phyloP scores from a whole-genome alignment of 2,797 vertebrate species.

The Tangara arthus region DNA sequence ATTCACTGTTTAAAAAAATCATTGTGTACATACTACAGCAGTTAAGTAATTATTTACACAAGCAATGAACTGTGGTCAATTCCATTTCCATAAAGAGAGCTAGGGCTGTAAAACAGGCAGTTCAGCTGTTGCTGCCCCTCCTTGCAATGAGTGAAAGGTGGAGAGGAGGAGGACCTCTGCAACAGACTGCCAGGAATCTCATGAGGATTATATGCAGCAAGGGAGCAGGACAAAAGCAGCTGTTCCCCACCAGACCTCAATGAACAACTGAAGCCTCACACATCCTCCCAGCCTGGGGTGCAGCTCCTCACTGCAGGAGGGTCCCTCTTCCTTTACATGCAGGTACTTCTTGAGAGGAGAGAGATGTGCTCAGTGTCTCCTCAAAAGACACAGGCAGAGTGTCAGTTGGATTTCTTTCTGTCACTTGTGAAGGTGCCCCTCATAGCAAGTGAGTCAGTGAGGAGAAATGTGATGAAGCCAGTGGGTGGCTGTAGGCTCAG shows the following conservation, averaged over 20 bases:
- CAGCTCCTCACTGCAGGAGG: neutral
- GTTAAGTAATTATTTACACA: conserved; percentile 20
- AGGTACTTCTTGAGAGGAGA: neutral
- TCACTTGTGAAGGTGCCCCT: neutral
- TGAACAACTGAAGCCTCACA: neutral
- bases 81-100: neutral
- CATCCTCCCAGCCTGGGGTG: neutral
- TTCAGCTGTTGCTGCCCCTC: neutral
- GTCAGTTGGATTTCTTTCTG: neutral
- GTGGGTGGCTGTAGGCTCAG: neutral
- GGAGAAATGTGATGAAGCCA: neutral
- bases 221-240: neutral
- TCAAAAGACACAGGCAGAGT: neutral
- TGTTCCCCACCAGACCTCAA: neutral
- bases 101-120: neutral
- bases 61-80: neutral
- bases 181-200: accelerated
- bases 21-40: neutral
- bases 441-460: neutral
- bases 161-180: neutral
- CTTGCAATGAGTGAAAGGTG: neutral
- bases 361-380: neutral
- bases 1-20: neutral
- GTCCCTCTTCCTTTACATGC: neutral
- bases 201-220: neutral